Evolutionary conservation across 2,888 invertebrate genomes (phyloP).

Genomic region (Lasioglossum vierecki): DNA sequence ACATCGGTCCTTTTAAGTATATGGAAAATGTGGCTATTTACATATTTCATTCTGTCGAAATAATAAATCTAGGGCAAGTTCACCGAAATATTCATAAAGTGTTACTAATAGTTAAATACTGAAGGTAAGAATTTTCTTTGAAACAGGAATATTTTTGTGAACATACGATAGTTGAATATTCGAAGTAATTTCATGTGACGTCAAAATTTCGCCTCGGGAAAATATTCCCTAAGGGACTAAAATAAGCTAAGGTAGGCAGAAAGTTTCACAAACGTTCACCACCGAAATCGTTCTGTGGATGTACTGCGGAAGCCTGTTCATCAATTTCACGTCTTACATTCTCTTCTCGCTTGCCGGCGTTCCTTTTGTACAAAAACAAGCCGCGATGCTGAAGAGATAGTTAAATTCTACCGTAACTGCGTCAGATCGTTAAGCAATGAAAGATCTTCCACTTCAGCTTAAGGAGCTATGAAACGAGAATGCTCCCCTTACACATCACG

Average conservation of each 20-base stretch:
- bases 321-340: constrained; percentile 42
- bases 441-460: constrained; percentile 43
- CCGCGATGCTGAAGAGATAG: constrained; percentile 24
- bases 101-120: neutral
- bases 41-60: neutral
- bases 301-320: constrained; percentile 42
- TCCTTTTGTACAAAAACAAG: constrained; percentile 25
- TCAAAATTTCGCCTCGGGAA: neutral
- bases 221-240: constrained; percentile 5
- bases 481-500: constrained; percentile 33
- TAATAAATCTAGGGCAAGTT: neutral
- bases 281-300: constrained; percentile 22
- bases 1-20: neutral
- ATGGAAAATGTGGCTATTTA: neutral
- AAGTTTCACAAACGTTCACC: constrained; percentile 7
- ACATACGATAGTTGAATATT: too few species aligned
- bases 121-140: too few species aligned
- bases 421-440: constrained; percentile 45
- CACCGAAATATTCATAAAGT: neutral
- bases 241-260: constrained; percentile 23
- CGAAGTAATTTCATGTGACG: neutral
- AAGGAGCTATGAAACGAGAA: constrained; percentile 60
- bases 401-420: constrained; percentile 43
- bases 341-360: neutral
- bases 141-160: too few species aligned